A percentile compares a stretch with the other conserved stretches of the same genome.
Evolutionary conservation across 2,113 vertebrate genomes (phyloP).

Genomic region (Numida meleagris): DNA sequence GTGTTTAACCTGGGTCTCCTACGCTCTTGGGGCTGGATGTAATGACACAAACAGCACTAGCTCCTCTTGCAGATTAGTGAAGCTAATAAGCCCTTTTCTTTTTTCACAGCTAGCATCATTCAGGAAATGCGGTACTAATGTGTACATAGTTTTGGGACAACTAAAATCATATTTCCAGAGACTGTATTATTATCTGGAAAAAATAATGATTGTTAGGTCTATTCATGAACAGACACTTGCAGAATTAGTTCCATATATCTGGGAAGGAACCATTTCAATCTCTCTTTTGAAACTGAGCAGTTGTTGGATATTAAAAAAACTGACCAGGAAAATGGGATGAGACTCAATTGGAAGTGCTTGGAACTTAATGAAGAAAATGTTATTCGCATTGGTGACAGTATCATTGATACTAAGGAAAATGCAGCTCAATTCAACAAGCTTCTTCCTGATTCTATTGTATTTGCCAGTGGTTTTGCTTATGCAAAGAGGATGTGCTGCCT

Average conservation of each 20-base stretch:
- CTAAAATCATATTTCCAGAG: constrained; percentile 30
- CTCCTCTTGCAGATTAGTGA: not conserved
- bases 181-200: constrained; percentile 37
- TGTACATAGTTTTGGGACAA: constrained; percentile 21
- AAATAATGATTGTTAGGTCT: constrained; percentile 53
- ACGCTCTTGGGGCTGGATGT: not conserved
- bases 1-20: not conserved
- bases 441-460: constrained; percentile 16
- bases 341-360: constrained; percentile 30
- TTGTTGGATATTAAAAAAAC: not conserved
- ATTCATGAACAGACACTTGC: constrained; percentile 23
- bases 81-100: not conserved
- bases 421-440: not conserved
- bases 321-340: constrained; percentile 5
- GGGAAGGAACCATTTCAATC: not conserved
- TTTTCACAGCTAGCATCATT: not conserved
- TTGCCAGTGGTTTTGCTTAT: not conserved
- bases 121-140: not conserved
- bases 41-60: not conserved
- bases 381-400: not conserved
- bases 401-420: not conserved
- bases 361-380: constrained; percentile 29
- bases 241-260: constrained; percentile 57
- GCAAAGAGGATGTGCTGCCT: not conserved
- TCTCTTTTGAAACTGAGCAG: not conserved